Evolutionary conservation across 2,113 vertebrate genomes (phyloP), one percentile per base, ranked within the genome.

Genomic region (Hyperopisus bebe): DNA sequence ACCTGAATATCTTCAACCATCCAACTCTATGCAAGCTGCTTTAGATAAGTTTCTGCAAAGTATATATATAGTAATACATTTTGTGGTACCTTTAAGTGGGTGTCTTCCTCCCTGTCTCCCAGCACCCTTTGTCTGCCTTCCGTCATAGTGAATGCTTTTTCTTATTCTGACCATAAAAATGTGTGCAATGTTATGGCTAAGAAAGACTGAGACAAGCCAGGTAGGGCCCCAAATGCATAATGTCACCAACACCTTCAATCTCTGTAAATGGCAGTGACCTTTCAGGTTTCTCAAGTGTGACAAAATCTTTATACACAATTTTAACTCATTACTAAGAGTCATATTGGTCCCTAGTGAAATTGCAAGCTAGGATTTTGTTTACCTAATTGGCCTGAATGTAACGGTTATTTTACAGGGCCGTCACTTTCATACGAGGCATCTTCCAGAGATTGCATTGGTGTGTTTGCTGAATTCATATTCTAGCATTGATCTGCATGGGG

Each of bases 381-480:
- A 89, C 85, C 27, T 88, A 86, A 50, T 47, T 88, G 89, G 50
- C 90, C 58, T 86, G 42, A 47, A 88, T 90, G 87, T 92, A 66
- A 86, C n/a, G 19, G 85, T 5, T 89, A 88, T 89, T 91, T 92
- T 83, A 91, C 88, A 24, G 87, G 89, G 17, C 89, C 91, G 80
- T 50, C 58, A 70, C 88, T 89, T 91, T 89, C 31, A 58, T 19
- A 27, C 39, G 47, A 47, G 89, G 58, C 62, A 88, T 77, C 74
- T 91, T 88, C 82, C 88, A 89, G 89, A 84, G 58, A 92, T 89
- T 85, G 87, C 86, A 91, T 80, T 91, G 51, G 86, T 62, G 55
- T 90, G 88, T 93, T 92, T 91, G 89, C 10, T 62, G 84, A 86
- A 80, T 27, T 53, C 70, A n/a, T 44, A 58, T 46, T 62, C n/a